Base-by-base conservation (phyloP, 1,140 invertebrate species). In the Dermatophagoides farinae region DNA sequence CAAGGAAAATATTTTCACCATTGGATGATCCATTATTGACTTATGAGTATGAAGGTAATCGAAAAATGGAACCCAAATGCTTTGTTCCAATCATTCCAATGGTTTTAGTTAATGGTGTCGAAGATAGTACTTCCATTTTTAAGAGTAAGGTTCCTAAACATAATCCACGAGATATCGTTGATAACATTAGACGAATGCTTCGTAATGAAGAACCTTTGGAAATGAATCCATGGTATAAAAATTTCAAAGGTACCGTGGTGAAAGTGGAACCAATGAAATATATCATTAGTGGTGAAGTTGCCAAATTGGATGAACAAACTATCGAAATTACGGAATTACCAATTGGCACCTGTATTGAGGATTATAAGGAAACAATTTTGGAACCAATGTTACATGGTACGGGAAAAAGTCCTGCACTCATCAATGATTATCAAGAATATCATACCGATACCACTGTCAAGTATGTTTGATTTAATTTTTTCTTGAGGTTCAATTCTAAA, bases 101-200 rank as follows among this genome's bases (percentile, higher is more conserved):
- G 85, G 79, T 97, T 16, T 73, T 99, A 25, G 85, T 97, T 0
- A 99, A 99, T 72, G 95, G 95, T 14, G 85, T 91, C 53, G 91
- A 97, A 66, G 95, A 95, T 65, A 98, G 98, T 68, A 95, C 95
- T 37, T 99, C 95, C 2, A 95, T 91, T 31, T 99, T 93, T 93
- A 92, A 90, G 72, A 98, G 95, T 0, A 95, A 91, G 72, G 86
- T 98, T 69, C 86, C 88, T 0, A 97, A 97, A 70, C 91, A 89
- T 68, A 91, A 97, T 76, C 87, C 91, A 1, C 75, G 89, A 62
- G 91, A 97, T 63, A 82, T 99, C 59, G 82, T 92, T 23, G 73
- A 77, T 22, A 96, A 96, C 72, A 69, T 99, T 2, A 81, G 79
- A 58, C 72, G 76, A 50, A 80, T 98, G 80, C 76, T 99, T 60